Base-by-base conservation (phyloP, 1,140 invertebrate genomes). In the Homarus americanus region DNA sequence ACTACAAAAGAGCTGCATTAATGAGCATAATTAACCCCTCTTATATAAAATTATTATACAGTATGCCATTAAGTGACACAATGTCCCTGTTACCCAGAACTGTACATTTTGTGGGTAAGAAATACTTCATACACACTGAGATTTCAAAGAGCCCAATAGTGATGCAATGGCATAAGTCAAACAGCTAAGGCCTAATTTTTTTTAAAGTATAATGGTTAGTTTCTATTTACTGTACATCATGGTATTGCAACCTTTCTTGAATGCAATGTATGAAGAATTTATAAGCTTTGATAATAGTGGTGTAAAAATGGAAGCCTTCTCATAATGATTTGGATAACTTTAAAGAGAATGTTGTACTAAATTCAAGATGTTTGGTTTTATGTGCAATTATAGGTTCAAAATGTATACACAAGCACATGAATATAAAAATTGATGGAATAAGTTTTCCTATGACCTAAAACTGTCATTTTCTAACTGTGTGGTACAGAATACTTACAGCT, bases 1-100 rank as follows among this genome's bases (percentile, higher is more conserved):
- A 85, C 69, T 36, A 32, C 34, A 53, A 12, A 73, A 73, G 36
- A 85, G 24, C 41, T 85, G 69, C 69, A 75, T 32, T 0, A 69
- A 58, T 49, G 9, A 49, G 17, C 58, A 20, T 63, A 15, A 49
- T 0, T 5, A 69, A 7, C 63, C 63, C 5, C 63, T 32, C 63
- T 32, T 32, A 69, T 10, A 32, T 32, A 1, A 69, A 69, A 28
- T 28, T 28, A 12, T 63, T 20, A 20, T 32, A 24, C 28, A 4
- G 15, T 49, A 7, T 15, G n/a, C 28, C 63, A 69, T 32, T 32
- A 9, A 4, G 12, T 69, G 2, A 69, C 28, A 49, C 44, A 7
- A 15, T 32, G 24, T 69, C 32, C 5, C 7, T 24, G n/a, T 32
- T 66, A 32, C 24, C 9, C 32, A 9, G 63, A 69, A 69, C 28